Percentiles rank a stretch among this genome's conserved stretches.
Conservation (phyloP, 2,113 vertebrate genomes). For the Esox niger region DNA sequence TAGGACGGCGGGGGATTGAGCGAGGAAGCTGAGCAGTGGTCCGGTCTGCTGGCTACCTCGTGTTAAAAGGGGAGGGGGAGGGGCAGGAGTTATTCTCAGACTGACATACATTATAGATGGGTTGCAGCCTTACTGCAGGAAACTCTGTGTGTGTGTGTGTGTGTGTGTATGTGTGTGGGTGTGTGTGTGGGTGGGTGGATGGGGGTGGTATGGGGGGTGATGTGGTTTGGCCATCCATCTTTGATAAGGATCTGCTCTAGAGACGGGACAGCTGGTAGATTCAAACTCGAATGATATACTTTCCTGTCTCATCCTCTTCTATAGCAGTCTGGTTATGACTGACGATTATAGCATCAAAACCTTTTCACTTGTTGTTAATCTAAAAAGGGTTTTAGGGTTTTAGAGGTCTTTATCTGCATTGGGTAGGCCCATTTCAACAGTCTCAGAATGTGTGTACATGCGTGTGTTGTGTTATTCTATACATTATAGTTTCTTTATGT, state of each 20-base stretch:
- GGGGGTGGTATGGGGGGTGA: slow-evolving; percentile 30
- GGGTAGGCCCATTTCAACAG: no score
- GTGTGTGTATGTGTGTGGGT: no score
- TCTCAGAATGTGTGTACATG: no score
- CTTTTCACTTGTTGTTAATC: no score
- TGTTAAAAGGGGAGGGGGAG: slow-evolving; percentile 23
- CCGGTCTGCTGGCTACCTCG: slow-evolving; percentile 34
- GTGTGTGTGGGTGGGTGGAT: no score
- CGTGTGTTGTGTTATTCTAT: neutral
- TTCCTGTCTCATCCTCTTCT: slow-evolving; percentile 11
- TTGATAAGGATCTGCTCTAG: slow-evolving; percentile 39
- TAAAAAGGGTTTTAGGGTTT: no score
- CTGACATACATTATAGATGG: slow-evolving; percentile 72
- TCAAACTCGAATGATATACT: slow-evolving; percentile 49
- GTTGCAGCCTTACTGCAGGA: slow-evolving; percentile 49
- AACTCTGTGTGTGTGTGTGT: no score
- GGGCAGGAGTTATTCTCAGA: slow-evolving; percentile 66
- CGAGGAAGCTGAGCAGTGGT: neutral
- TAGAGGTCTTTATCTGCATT: no score
- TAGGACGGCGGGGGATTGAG: neutral
- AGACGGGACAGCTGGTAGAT: slow-evolving; percentile 23
- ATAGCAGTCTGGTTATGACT: neutral
- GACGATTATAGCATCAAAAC: no score
- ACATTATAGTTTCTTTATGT: no score
- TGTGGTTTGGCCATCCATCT: slow-evolving; percentile 54